Base-by-base conservation (phyloP, 2,113 vertebrate genomes). In the Forbesichthys agassizii region DNA sequence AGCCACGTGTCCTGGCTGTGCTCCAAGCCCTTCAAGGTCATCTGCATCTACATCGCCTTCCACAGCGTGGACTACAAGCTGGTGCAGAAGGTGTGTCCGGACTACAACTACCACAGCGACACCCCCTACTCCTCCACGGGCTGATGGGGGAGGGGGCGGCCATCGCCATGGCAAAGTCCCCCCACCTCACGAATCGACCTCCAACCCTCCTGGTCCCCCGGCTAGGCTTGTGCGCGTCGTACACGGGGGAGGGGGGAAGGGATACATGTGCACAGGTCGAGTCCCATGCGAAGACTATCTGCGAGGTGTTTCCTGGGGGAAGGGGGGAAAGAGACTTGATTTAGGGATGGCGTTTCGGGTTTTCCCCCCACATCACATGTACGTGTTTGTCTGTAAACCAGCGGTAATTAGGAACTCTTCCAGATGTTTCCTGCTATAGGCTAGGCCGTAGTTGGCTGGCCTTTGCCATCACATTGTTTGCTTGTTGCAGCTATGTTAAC, bases 1-100 rank as follows among this genome's bases (percentile, higher is more conserved):
- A 99, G 97, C 88, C 98, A 99, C 46, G 98, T 99, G 63, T 99
- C 98, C 82, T 99, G 98, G 98, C 86, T 99, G 81, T 99, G 98
- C 81, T 99, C 98, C 1, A 99, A 99, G 84, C 98, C 98, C 10
- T 99, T 99, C 83, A 99, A 99, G 85, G 98, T 99, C 68, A 99
- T 99, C 84, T 99, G 98, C 92, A 99, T 99, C 90, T 98, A 99
- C 86, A 99, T 99, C 47, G 96, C 96, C 61, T 99, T 99, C 88
- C 98, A 98, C 93, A 99, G 98, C n/a, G 92, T 96, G 51, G 98
- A 99, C 89, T 99, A 99, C 84, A 99, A 99, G 95, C 96, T 99
- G 88, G 98, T 99, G 88, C 98, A 99, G 69, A 99, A 99, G 85
- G 98, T 99, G 69, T 99, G 98, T 75, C 98, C 98, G 1, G 98